Evolutionary conservation across 1,140 invertebrate species (phyloP).

Genomic region (Sipha flava): DNA sequence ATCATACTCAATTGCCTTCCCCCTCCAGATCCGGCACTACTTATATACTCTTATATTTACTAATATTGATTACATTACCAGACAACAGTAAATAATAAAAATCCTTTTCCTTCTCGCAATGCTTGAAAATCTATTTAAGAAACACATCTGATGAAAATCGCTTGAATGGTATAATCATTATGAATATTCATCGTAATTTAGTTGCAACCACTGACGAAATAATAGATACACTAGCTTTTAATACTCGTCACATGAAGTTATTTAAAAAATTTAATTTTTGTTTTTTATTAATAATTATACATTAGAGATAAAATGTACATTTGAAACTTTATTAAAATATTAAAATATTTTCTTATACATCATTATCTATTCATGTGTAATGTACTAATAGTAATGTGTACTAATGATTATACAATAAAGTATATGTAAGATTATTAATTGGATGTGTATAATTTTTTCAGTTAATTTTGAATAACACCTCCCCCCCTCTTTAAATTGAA

Average conservation of each 20-base stretch:
- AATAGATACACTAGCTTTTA: background rate
- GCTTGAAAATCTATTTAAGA: background rate
- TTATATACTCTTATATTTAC: too few relatives aligned
- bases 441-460: background rate
- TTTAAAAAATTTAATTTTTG: background rate
- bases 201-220: background rate
- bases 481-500: too few relatives aligned
- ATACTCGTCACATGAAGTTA: background rate
- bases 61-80: background rate
- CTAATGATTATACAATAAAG: too few relatives aligned
- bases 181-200: background rate
- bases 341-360: background rate
- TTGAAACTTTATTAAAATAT: background rate
- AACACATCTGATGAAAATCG: background rate
- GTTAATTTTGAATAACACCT: background rate
- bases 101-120: background rate
- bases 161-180: background rate
- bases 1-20: too few relatives aligned
- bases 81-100: background rate
- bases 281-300: background rate
- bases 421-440: background rate
- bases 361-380: too few relatives aligned
- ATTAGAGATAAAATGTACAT: too few relatives aligned
- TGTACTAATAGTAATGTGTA: too few relatives aligned
- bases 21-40: too few relatives aligned